Evolutionary conservation across 2,888 invertebrate genomes (phyloP).

Genomic region (Ophraella communa): DNA sequence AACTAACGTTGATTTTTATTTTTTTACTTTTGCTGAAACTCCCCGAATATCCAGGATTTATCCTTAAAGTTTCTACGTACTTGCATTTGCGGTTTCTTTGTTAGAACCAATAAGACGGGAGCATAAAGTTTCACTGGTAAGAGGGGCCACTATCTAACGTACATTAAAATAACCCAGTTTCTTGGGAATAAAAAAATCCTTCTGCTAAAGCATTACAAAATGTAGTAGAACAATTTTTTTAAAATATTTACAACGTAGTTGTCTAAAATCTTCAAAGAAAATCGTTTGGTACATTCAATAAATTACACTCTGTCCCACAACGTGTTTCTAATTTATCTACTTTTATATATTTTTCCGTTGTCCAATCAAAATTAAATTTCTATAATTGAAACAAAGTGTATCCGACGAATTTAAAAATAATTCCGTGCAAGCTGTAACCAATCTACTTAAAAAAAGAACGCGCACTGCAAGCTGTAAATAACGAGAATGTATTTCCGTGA

Average conservation of each 20-base stretch:
- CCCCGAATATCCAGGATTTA: conserved; percentile 22
- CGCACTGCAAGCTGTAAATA: conserved; percentile 31
- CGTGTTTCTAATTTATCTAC: conserved; percentile 1
- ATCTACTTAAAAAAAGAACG: conserved; percentile 36
- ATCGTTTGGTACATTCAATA: too few relatives aligned
- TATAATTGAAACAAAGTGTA: conserved; percentile 25
- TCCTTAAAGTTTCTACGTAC: conserved; percentile 20
- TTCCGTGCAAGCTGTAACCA: conserved; percentile 34
- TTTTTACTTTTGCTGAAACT: conserved; percentile 46
- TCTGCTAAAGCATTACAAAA: too few relatives aligned
- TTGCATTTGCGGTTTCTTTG: conserved; percentile 24
- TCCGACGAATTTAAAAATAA: conserved; percentile 31
- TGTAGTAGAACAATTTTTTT: too few relatives aligned
- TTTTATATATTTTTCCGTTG: conserved; percentile 5
- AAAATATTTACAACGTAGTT: too few relatives aligned
- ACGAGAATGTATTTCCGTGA: conserved; percentile 45
- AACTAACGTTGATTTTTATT: neutral
- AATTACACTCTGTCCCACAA: neutral
- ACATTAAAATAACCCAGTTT: neutral
- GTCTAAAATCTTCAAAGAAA: too few relatives aligned
- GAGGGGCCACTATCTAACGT: neutral
- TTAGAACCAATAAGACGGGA: neutral
- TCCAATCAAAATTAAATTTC: conserved; percentile 19
- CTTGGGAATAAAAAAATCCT: neutral
- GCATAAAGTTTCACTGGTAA: conserved; percentile 7